A percentile compares a stretch with the other conserved stretches of the same genome.
These are phyloP conservation scores for Plecotus auritus DNA, from an alignment of 2,113 vertebrate species.

Conservation along the genomic window DNA sequence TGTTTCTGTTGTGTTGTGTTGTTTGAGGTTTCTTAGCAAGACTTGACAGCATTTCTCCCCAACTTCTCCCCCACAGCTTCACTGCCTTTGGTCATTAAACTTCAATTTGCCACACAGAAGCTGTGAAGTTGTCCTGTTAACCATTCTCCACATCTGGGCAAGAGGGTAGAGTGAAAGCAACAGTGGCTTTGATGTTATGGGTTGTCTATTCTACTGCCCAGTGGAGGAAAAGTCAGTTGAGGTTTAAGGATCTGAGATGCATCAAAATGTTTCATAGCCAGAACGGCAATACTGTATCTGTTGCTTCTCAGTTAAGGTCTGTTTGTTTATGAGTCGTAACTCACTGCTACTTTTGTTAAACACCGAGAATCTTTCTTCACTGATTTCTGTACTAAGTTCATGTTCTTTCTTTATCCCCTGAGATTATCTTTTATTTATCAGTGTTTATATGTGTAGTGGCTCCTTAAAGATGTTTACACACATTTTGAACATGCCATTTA, in stretches of 20 bases:
- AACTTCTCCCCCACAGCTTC: neutral
- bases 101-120: neutral
- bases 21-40: neutral
- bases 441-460: neutral
- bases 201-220: neutral
- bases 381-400: neutral
- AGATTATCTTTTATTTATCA: neutral
- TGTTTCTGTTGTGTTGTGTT: neutral
- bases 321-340: neutral
- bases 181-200: neutral
- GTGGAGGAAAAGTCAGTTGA: neutral
- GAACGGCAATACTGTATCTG: neutral
- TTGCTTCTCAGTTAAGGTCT: neutral
- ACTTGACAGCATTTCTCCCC: neutral
- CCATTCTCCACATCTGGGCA: neutral
- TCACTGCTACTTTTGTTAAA: neutral
- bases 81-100: neutral
- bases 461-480: conserved; percentile 31
- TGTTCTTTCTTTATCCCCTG: neutral
- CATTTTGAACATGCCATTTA: neutral
- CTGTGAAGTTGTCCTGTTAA: neutral
- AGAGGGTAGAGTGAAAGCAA: neutral
- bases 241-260: neutral
- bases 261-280: neutral
- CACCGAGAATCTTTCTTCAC: neutral